Conservation (phyloP, 2,888 invertebrate genomes). For the Sinopyrophorus schimmeli region DNA sequence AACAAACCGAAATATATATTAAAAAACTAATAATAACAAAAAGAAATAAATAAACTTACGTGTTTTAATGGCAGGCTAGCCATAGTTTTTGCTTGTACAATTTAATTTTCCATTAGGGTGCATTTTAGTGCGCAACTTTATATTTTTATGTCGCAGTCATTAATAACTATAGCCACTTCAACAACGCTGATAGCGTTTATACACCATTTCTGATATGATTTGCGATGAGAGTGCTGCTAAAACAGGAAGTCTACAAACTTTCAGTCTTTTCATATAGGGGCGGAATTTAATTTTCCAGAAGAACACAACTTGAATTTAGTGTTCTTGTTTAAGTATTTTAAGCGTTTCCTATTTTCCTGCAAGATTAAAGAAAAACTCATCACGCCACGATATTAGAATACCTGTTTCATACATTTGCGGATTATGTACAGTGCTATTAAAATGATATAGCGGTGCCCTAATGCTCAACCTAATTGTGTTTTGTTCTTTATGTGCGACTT, state of each 20-base stretch:
- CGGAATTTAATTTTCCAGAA: slow-evolving; percentile 52
- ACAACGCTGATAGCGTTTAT: slow-evolving; percentile 29
- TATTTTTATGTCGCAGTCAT: slow-evolving; percentile 28
- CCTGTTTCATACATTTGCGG: slow-evolving; percentile 54
- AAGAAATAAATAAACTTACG: no score
- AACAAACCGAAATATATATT: no score
- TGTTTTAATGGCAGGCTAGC: no score
- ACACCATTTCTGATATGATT: slow-evolving; percentile 33
- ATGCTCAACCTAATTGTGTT: slow-evolving; percentile 47
- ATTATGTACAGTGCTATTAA: slow-evolving; percentile 47
- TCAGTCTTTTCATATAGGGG: slow-evolving; percentile 32
- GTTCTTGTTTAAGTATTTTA: slow-evolving; percentile 40
- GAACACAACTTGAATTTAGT: slow-evolving; percentile 53
- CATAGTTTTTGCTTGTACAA: slow-evolving; percentile 3
- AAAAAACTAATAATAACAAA: no score
- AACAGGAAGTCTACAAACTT: slow-evolving; percentile 30
- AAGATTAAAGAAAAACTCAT: slow-evolving; percentile 56
- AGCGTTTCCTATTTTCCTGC: slow-evolving; percentile 37
- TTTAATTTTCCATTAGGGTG: slow-evolving; percentile 17
- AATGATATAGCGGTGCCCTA: slow-evolving; percentile 47
- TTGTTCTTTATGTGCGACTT: slow-evolving; percentile 29
- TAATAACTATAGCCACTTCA: slow-evolving; percentile 30
- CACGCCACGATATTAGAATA: slow-evolving; percentile 53
- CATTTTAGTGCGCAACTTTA: slow-evolving; percentile 18
- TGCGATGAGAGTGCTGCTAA: slow-evolving; percentile 32